Evolutionary conservation across 1,140 invertebrate genomes (phyloP).

Genomic region (Brevipalpus yothersi): DNA sequence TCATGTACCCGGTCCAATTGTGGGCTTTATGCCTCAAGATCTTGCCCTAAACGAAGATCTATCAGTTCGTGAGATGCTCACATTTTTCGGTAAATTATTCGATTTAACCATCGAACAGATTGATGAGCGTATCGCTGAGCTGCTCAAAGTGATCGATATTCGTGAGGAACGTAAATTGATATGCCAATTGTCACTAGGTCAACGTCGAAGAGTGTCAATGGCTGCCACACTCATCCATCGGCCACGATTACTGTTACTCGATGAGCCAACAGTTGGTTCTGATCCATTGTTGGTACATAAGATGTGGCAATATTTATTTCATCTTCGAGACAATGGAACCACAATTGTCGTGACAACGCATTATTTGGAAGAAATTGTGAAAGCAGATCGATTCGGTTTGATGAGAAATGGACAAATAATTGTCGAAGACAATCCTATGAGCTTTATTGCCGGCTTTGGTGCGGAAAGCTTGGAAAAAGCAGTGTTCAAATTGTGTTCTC

Average conservation of each 20-base stretch:
- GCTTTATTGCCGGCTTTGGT: conserved; percentile 50
- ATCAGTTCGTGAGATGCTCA: conserved; percentile 72
- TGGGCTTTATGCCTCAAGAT: conserved; percentile 11
- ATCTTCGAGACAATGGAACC: conserved; percentile 29
- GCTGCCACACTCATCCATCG: conserved; percentile 75
- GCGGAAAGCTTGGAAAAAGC: conserved; percentile 69
- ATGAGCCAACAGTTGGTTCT: conserved; percentile 32
- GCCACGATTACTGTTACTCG: conserved; percentile 59
- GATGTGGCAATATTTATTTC: not conserved
- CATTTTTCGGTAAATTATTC: conserved; percentile 87
- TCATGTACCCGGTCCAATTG: conserved; percentile 15
- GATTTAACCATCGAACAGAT: conserved; percentile 33
- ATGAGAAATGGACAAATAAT: conserved; percentile 20
- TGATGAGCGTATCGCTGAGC: conserved; percentile 45
- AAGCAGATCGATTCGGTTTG: conserved; percentile 26
- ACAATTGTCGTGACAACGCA: conserved; percentile 24
- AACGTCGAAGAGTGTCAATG: conserved; percentile 70
- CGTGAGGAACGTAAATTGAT: not conserved
- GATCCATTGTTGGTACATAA: conserved; percentile 16
- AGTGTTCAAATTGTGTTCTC: conserved; percentile 57
- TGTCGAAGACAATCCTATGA: conserved; percentile 67
- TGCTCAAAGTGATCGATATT: conserved; percentile 18
- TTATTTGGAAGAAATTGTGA: conserved; percentile 22
- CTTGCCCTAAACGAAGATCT: conserved; percentile 29
- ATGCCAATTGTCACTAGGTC: conserved; percentile 38